Conservation (phyloP, 2,888 invertebrate genomes). For the Agrochola litura region DNA sequence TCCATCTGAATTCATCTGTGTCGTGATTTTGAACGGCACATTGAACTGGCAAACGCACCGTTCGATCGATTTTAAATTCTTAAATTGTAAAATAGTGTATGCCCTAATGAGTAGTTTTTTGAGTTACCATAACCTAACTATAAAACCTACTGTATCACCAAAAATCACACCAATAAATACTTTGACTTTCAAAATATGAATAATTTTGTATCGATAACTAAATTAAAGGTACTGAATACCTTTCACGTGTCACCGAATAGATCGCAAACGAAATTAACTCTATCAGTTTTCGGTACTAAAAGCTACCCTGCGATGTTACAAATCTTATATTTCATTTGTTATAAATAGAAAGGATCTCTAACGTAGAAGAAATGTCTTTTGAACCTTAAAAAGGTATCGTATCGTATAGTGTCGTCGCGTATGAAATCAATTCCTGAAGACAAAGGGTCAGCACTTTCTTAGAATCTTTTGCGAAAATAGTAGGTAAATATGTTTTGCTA, state of each 20-base stretch:
- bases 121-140: no score
- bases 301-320: not conserved
- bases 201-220: not conserved
- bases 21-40: no score
- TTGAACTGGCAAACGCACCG: no score
- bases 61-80: no score
- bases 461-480: constrained; percentile 20
- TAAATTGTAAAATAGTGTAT: no score
- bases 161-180: no score
- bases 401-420: constrained; percentile 7
- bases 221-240: not conserved
- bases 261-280: not conserved
- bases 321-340: constrained; percentile 4
- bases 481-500: constrained; percentile 15
- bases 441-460: constrained; percentile 18
- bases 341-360: constrained; percentile 2
- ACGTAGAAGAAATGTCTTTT: not conserved
- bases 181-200: not conserved
- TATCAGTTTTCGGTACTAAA: not conserved
- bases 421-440: constrained; percentile 52
- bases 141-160: no score
- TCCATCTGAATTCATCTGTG: no score
- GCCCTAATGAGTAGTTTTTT: no score
- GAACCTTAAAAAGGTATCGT: constrained; percentile 21
- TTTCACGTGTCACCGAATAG: constrained; percentile 1